Base-by-base conservation (phyloP, 2,888 invertebrate genomes). In the Chorisops tibialis region DNA sequence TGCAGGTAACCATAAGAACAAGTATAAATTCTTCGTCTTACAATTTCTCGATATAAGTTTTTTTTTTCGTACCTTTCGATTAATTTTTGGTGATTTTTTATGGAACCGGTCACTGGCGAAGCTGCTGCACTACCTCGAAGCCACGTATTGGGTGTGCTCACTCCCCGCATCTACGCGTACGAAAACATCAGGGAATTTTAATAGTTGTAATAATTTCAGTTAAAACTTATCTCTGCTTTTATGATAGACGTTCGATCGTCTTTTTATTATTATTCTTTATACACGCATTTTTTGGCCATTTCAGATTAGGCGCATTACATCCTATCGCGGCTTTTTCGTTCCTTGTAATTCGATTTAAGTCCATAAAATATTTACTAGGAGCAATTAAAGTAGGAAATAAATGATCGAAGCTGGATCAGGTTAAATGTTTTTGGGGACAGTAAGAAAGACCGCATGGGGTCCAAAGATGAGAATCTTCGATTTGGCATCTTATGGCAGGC, bases 61-160 rank as follows among this genome's bases (percentile, higher is more conserved):
- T 18, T 6, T 41, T 18, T 5, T 16, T 16, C 9, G 14, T 12
- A 41, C 12, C 18, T 7, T 41, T 41, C 41, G 18, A 11, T 14
- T 16, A 41, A 16, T 41, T 41, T 41, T 41, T 41, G 41, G 41
- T 41, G 18, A 41, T 41, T 41, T 41, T 41, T 41, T 41, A 41
- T 41, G 12, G 18, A 18, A 41, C 41, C 18, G 41, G 41, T 41
- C 41, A 41, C 9, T 41, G 6, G 12, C 5, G 18, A 41, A 18
- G 41, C 6, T 11, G 41, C 41, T 2, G 30, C 9, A 30, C 7
- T 30, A 30, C 7, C 7, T 30, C 30, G 5, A 30, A 30, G 30
- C 30, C 30, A 7, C 30, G 30, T 30, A 30, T 30, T 30, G 9
- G 30, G 30, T 30, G 30, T 30, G 30, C 30, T 30, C 30, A n/a